These are phyloP conservation scores for Nymphicus hollandicus DNA, from an alignment of 2,113 vertebrate genomes.

Conservation along the genomic window DNA sequence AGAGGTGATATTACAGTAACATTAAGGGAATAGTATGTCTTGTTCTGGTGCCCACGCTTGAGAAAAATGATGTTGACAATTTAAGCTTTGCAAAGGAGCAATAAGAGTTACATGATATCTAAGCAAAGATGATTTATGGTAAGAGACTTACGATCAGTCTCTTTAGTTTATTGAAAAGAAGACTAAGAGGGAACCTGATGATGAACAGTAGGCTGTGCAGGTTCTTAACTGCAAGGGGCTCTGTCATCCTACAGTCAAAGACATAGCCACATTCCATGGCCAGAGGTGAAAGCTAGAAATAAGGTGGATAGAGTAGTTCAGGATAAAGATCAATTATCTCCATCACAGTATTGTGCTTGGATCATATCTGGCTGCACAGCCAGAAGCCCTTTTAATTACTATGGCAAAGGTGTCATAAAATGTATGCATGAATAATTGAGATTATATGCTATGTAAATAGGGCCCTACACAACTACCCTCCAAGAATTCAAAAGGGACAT, in stretches of 20 bases:
- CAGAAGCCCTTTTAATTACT: not conserved
- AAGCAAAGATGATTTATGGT: constrained; percentile 10
- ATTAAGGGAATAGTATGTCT: not conserved
- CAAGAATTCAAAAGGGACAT: not conserved
- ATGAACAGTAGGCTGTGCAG: not conserved
- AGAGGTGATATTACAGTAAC: not conserved
- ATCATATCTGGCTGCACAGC: not conserved
- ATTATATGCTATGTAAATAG: not conserved
- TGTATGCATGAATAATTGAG: not conserved
- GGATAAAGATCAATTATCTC: not conserved
- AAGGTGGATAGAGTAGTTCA: not conserved
- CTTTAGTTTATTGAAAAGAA: not conserved
- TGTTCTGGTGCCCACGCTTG: not conserved
- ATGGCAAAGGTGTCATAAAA: not conserved
- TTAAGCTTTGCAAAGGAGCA: not conserved
- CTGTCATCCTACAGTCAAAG: not conserved
- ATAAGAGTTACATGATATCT: not conserved
- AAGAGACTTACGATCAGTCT: not conserved
- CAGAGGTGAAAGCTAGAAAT: not conserved
- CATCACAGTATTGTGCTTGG: not conserved
- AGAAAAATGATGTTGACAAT: not conserved
- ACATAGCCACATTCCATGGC: not conserved
- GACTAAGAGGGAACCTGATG: not conserved
- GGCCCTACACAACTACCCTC: not conserved
- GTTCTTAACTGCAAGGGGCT: not conserved